Conservation (phyloP, 2,113 vertebrate species). For the Symphodus melops region DNA sequence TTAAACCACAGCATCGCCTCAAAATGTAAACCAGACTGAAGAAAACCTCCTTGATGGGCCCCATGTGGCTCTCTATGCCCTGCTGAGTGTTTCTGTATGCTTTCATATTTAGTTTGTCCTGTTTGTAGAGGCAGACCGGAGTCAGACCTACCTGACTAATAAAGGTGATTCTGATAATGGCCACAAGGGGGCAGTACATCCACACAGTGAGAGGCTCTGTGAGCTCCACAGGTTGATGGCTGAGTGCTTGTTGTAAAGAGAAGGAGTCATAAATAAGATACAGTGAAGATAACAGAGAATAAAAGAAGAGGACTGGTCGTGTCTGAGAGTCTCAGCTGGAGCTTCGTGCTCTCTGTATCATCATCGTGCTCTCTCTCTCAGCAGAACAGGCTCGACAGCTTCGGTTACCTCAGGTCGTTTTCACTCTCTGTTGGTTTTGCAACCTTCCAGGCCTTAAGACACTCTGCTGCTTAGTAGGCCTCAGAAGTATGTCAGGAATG, state of each 20-base stretch:
- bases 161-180: not conserved
- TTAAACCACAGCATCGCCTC: no score
- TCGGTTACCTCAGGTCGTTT: conserved; percentile 6
- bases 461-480: conserved; percentile 47
- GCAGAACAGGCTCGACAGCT: conserved; percentile 67
- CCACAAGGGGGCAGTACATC: conserved; percentile 58
- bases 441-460: conserved; percentile 39
- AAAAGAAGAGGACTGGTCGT: not conserved
- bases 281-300: conserved; percentile 19
- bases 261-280: conserved; percentile 9
- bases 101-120: no score
- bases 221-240: conserved; percentile 27
- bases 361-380: not conserved
- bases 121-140: no score
- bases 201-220: not conserved
- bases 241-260: not conserved
- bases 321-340: not conserved
- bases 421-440: conserved; percentile 32
- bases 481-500: conserved; percentile 75
- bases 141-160: not conserved
- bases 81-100: no score
- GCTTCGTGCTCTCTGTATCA: not conserved
- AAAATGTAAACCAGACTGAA: no score
- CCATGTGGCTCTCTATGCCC: no score
- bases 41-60: no score